Base-by-base conservation (phyloP, 2,797 vertebrate species). In the Dallia pectoralis region DNA sequence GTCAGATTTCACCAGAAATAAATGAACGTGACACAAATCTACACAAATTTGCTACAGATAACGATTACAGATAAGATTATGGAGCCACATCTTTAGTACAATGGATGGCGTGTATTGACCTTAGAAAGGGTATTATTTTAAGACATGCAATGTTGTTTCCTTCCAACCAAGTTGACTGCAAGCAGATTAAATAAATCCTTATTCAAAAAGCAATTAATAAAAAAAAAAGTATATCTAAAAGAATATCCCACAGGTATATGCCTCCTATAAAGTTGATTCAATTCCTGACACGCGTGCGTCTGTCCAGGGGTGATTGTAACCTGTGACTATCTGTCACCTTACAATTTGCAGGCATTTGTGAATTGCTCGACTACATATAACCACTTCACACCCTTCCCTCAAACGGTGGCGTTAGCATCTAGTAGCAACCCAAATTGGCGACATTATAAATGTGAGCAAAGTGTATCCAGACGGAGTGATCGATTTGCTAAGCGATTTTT, bases 201-300 rank as follows among this genome's bases (percentile, higher is more conserved):
- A 4, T 16, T 5, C 4, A 32, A n/a, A 40, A 29, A 15, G 22
- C 4, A 40, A 59, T 53, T 3, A 51, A 62, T 71, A 62, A 47
- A 19, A 63, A n/a, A 6, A 1, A 59, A 69, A 69, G n/a, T n/a
- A n/a, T n/a, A 19, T 22, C 16, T 53, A 16, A 71, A 14, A 44
- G 22, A 71, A 62, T 62, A n/a, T 62, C n/a, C 29, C 68, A 22
- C 11, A 44, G 14, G 62, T 6, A 14, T 12, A 27, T 61, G 1
- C 62, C 1, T 56, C 69, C 51, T 65, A 22, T 69, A 36, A 76
- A 4, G 36, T 32, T 3, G 9, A 67, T 44, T 61, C 16, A 75
- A 75, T 22, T 19, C 6, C 56, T 51, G 81, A 79, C 81, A 81
- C 81, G 79, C 77, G 79, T 62, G 73, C 33, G 63, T 72, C 65